Conservation (phyloP, 2,113 vertebrate genomes). For the Nerophis ophidion region DNA sequence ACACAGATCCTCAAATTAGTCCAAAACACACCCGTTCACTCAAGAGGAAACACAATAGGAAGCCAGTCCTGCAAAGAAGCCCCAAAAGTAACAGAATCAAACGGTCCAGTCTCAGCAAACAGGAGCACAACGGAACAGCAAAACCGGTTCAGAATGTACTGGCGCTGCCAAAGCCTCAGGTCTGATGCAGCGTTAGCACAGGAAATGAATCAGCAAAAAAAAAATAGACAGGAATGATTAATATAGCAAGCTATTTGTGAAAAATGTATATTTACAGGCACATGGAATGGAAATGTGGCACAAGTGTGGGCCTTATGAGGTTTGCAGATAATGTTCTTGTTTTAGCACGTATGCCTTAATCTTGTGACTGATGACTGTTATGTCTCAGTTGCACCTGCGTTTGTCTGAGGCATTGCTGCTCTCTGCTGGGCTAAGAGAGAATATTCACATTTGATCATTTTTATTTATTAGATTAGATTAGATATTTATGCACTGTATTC, state of each 20-base stretch:
- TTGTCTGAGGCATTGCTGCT: constrained; percentile 38
- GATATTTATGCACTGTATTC: no score
- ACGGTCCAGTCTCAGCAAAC: constrained; percentile 15
- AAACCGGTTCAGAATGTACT: constrained; percentile 33
- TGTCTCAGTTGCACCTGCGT: constrained; percentile 6
- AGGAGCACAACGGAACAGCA: constrained; percentile 55
- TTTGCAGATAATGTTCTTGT: constrained; percentile 46
- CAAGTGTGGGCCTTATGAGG: constrained; percentile 35
- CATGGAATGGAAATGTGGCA: constrained; percentile 24
- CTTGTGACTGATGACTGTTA: constrained; percentile 28
- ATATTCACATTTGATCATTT: background rate
- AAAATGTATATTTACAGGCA: constrained; percentile 26
- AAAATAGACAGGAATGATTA: constrained; percentile 9
- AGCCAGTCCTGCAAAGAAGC: constrained; percentile 36
- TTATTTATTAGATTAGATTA: no score
- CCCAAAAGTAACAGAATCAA: constrained; percentile 34
- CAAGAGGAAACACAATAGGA: constrained; percentile 64
- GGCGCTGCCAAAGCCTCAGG: constrained; percentile 35
- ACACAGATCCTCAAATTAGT: constrained; percentile 55
- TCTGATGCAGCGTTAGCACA: constrained; percentile 19
- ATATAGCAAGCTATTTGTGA: constrained; percentile 14
- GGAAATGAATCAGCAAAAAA: background rate
- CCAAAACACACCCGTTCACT: constrained; percentile 24
- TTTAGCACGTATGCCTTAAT: constrained; percentile 29
- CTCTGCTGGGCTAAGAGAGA: constrained; percentile 38